phyloP scores from a whole-genome alignment of 2,888 invertebrate genomes.

The Choreutis nemorana region DNA sequence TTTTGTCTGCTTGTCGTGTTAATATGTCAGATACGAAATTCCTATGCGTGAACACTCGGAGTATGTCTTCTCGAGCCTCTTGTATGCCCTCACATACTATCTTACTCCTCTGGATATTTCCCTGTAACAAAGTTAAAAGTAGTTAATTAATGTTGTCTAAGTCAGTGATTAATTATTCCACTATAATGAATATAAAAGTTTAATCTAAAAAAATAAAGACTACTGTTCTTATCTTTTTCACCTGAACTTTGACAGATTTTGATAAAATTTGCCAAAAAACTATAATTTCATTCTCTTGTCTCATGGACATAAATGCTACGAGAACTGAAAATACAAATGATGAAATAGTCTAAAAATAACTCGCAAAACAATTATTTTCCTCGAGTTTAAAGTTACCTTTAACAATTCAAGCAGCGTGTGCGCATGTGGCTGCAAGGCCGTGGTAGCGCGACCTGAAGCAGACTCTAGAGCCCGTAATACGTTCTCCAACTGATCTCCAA shows the following conservation, averaged over 20 bases:
- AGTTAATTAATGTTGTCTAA: no score
- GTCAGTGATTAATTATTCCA: no score
- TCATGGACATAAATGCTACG: no score
- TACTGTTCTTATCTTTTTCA: no score
- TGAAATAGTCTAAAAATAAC: no score
- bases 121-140: constrained; percentile 62
- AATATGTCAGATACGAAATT: constrained; percentile 89
- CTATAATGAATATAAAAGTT: no score
- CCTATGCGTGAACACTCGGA: constrained; percentile 92
- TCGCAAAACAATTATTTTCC: no score
- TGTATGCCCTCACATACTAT: constrained; percentile 91
- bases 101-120: constrained; percentile 93
- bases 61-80: constrained; percentile 87
- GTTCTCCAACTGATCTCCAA: constrained; percentile 52
- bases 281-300: no score
- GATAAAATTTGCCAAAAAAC: neutral
- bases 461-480: constrained; percentile 47
- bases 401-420: constrained; percentile 46
- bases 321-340: no score
- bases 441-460: constrained; percentile 35
- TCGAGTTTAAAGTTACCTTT: constrained; percentile 47
- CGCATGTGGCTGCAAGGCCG: constrained; percentile 41
- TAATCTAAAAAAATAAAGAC: no score
- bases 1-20: constrained; percentile 88
- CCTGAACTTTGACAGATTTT: no score